Evolutionary conservation across 2,797 vertebrate genomes (phyloP).

Genomic region (Kryptolebias ocellatus): DNA sequence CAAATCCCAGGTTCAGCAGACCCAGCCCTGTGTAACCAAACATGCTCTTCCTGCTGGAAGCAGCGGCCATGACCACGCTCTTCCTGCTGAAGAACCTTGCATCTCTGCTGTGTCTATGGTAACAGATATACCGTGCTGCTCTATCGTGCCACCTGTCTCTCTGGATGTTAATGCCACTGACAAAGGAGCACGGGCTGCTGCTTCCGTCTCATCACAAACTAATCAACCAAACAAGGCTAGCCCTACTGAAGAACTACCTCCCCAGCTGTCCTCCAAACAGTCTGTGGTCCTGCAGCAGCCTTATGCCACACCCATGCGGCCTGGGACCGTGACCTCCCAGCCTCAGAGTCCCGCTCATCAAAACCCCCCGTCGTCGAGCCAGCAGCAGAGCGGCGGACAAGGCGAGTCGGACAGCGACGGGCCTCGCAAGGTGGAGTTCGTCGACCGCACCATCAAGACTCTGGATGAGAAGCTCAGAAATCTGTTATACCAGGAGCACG

Average conservation of each 20-base stretch:
- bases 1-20: constrained; percentile 58
- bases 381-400: constrained; percentile 82
- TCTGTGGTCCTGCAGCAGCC: constrained; percentile 85
- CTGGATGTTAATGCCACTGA: constrained; percentile 70
- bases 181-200: constrained; percentile 30
- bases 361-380: constrained; percentile 65
- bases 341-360: constrained; percentile 84
- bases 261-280: constrained; percentile 63
- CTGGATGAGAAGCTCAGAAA: constrained; percentile 95
- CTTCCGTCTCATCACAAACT: constrained; percentile 52
- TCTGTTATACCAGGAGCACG: constrained; percentile 88
- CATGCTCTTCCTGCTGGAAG: constrained; percentile 21
- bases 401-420: constrained; percentile 92
- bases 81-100: constrained; percentile 70
- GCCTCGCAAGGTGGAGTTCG: constrained; percentile 89
- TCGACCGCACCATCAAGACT: constrained; percentile 94
- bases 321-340: constrained; percentile 76
- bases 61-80: constrained; percentile 44
- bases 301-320: constrained; percentile 71
- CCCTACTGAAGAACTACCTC: constrained; percentile 65
- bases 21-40: constrained; percentile 51
- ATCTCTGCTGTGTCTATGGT: constrained; percentile 73
- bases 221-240: constrained; percentile 60
- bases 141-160: constrained; percentile 79
- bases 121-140: constrained; percentile 81